These are phyloP conservation scores for Oreochromis aureus DNA, from an alignment of 2,113 vertebrate species.

Conservation along the genomic window DNA sequence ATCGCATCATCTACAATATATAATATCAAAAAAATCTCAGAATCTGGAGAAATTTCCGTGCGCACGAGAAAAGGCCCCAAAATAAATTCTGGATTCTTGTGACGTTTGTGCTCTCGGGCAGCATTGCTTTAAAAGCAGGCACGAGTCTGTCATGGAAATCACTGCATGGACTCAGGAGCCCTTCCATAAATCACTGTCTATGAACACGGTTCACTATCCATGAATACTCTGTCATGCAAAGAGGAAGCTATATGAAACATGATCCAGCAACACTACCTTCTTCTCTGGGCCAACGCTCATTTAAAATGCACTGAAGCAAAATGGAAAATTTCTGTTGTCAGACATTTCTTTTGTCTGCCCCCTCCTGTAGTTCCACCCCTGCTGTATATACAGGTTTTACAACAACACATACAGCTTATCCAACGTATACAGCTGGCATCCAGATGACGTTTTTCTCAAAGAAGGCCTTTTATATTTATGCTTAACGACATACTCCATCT, in stretches of 20 bases:
- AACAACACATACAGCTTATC: background rate
- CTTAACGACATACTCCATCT: background rate
- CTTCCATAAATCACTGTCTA: background rate
- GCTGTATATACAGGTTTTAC: background rate
- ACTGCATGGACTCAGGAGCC: background rate
- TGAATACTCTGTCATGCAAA: background rate
- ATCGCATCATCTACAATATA: background rate
- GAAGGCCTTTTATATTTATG: background rate
- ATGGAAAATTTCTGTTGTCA: background rate
- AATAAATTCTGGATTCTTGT: background rate
- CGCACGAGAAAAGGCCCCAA: accelerated
- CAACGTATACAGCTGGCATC: background rate
- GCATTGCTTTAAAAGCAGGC: background rate
- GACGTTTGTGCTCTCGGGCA: background rate
- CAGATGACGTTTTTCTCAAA: background rate
- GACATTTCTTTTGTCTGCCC: background rate
- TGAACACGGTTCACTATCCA: background rate
- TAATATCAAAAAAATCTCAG: background rate
- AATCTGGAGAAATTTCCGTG: background rate
- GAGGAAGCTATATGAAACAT: background rate
- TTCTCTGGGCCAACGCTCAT: background rate
- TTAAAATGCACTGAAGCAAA: background rate
- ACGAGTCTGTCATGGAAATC: background rate
- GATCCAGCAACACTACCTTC: background rate
- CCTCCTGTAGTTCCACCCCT: background rate